A percentile compares a stretch with the other conserved stretches of the same genome.
Conservation (phyloP, 2,113 vertebrate species). For the Brachyhypopomus occidentalis region DNA sequence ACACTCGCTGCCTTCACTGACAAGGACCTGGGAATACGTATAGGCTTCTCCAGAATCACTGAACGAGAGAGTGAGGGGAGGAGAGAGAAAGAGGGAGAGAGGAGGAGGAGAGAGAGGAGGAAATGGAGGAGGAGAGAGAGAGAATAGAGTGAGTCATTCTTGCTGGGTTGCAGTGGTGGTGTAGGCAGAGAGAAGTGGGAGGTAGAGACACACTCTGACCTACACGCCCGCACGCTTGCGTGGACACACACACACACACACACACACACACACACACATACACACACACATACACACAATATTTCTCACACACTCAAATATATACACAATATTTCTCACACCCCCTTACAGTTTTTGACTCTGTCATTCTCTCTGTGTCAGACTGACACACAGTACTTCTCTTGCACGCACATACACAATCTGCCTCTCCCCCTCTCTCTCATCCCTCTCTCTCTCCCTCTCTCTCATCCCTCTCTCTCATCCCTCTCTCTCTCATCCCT, state of each 20-base stretch:
- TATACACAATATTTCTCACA: too few relatives aligned
- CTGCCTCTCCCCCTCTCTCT: background rate
- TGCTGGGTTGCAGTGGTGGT: conserved; percentile 16
- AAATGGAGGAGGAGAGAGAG: conserved; percentile 41
- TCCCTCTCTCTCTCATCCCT: too few relatives aligned
- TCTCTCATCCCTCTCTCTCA: too few relatives aligned
- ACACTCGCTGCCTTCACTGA: conserved; percentile 98
- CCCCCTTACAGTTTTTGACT: too few relatives aligned
- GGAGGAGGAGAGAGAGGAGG: conserved; percentile 51
- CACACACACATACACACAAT: background rate
- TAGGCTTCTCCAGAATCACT: conserved; percentile 99
- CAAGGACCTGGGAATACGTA: conserved; percentile 96
- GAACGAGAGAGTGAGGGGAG: conserved; percentile 49
- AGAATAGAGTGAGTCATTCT: conserved; percentile 37
- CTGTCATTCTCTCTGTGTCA: too few relatives aligned
- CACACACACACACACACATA: too few relatives aligned
- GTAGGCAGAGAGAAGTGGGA: background rate
- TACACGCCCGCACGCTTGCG: conserved; percentile 22
- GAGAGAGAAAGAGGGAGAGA: background rate
- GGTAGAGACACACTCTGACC: background rate
- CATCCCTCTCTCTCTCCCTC: too few relatives aligned
- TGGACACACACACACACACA: conserved; percentile 32
- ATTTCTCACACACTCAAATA: background rate
- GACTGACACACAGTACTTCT: too few relatives aligned
- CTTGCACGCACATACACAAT: too few relatives aligned